phyloP scores from a whole-genome alignment of 2,888 invertebrate genomes.

The Dorcus parallelipipedus region DNA sequence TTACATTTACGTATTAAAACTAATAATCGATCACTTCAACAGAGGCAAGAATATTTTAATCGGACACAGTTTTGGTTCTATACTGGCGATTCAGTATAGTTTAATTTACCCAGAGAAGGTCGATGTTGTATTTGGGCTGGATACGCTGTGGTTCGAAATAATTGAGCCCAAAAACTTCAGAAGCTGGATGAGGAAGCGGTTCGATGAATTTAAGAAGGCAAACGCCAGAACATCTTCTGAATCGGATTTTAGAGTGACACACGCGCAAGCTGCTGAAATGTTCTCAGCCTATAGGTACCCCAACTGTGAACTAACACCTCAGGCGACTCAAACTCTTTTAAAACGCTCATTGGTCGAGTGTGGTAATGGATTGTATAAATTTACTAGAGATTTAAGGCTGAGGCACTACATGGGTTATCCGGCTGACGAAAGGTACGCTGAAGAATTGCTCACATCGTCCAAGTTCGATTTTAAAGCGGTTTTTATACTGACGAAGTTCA shows the following conservation, averaged over 20 bases:
- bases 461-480: conserved; percentile 12
- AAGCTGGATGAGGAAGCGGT: conserved; percentile 34
- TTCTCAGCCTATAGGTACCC: conserved; percentile 9
- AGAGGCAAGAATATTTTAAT: conserved; percentile 17
- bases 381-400: conserved; percentile 42
- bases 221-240: conserved; percentile 17
- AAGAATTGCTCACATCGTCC: conserved; percentile 6
- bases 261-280: conserved; percentile 8
- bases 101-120: conserved; percentile 40
- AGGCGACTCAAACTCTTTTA: conserved; percentile 39
- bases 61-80: conserved; percentile 50
- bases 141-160: conserved; percentile 35
- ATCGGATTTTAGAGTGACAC: neutral
- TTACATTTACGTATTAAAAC: conserved; percentile 14
- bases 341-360: conserved; percentile 35
- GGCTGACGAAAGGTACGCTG: conserved; percentile 11
- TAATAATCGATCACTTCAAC: conserved; percentile 15
- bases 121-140: conserved; percentile 42
- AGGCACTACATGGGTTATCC: conserved; percentile 15
- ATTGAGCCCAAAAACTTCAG: conserved; percentile 23
- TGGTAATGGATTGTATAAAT: conserved; percentile 34
- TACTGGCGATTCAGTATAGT: conserved; percentile 36
- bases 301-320: conserved; percentile 18
- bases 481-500: conserved; percentile 3
- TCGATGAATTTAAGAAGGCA: conserved; percentile 42